These are phyloP conservation scores for Lampropteryx suffumata DNA, from an alignment of 2,888 invertebrate genomes.

Conservation along the genomic window DNA sequence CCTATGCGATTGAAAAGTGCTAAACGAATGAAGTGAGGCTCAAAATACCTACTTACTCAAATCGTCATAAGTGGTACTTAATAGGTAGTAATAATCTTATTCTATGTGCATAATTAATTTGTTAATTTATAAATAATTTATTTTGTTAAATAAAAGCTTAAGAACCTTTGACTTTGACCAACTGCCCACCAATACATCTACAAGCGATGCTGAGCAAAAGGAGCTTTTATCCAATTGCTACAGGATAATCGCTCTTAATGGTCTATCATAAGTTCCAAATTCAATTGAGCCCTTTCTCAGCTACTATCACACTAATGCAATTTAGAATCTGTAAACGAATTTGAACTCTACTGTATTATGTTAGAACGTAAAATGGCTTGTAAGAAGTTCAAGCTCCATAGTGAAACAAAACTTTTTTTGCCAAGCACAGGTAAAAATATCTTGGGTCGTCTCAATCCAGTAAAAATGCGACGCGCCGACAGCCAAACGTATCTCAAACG, in stretches of 20 bases:
- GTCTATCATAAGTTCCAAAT: slow-evolving; percentile 22
- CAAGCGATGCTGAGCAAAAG: slow-evolving; percentile 51
- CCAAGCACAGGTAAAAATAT: slow-evolving; percentile 78
- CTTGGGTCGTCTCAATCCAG: slow-evolving; percentile 55
- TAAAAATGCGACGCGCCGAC: slow-evolving; percentile 63
- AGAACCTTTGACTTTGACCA: slow-evolving; percentile 61
- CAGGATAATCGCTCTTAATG: slow-evolving; percentile 34
- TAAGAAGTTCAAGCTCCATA: slow-evolving; percentile 42
- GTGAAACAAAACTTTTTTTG: slow-evolving; percentile 66
- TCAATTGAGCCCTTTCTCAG: slow-evolving; percentile 30
- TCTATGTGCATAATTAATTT: too few species aligned
- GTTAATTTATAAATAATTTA: too few species aligned
- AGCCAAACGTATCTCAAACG: slow-evolving; percentile 45
- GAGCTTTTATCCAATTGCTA: slow-evolving; percentile 48
- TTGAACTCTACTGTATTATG: fast-evolving
- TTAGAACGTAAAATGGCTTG: slow-evolving; percentile 37
- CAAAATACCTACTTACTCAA: too few species aligned
- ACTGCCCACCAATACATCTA: slow-evolving; percentile 72
- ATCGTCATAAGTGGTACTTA: too few species aligned
- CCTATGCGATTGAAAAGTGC: too few species aligned
- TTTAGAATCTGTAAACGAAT: slow-evolving; percentile 33
- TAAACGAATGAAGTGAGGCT: too few species aligned
- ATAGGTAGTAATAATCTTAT: too few species aligned
- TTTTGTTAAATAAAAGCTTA: slow-evolving; percentile 46
- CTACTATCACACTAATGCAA: slow-evolving; percentile 62